Evolutionary conservation across 2,888 invertebrate species (phyloP), one percentile per base, ranked within the genome.

Genomic region (Ischnura elegans): DNA sequence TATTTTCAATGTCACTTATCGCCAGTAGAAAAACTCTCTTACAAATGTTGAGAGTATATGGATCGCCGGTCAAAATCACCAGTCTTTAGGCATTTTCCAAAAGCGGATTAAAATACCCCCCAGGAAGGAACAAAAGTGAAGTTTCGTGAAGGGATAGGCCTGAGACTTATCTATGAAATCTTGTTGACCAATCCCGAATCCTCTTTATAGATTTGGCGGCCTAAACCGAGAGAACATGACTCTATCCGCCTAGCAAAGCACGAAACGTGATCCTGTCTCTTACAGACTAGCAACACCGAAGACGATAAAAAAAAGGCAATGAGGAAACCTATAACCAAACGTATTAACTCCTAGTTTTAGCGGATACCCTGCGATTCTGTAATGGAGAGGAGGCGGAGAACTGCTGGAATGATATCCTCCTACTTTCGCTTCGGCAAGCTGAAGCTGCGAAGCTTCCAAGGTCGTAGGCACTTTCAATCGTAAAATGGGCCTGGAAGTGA

Each of bases 381-480:
- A 36, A 36, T 10, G 29, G 36, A 36, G 76, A n/a, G 76, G 61
- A 8, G 61, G n/a, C 13, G 51, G 47, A 51, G 51, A 51, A 51
- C 4, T 3, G 51, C 16, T 1, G 51, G n/a, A n/a, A 51, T 2
- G 51, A n/a, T 4, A 10, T n/a, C 19, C 25, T n/a, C 61, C 13
- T 25, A 10, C 76, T 76, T 76, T 76, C 76, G 29, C 36, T 76
- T 6, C 76, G 1, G 25, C 6, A 5, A 13, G 76, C 76, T 76
- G 76, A 76, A 76, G 29, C 36, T 10, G n/a, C 76, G n/a, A n/a
- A n/a, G 36, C 76, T 51, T 51, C 51, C 76, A 76, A 76, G 76
- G 76, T 76, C 76, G 36, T 29, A n/a, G n/a, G n/a, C n/a, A 76
- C 76, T 76, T 76, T 76, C 76, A 76, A 76, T 76, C 76, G 76